Evolutionary conservation across 2,113 vertebrate genomes (phyloP).

Genomic region (Barbus barbus): DNA sequence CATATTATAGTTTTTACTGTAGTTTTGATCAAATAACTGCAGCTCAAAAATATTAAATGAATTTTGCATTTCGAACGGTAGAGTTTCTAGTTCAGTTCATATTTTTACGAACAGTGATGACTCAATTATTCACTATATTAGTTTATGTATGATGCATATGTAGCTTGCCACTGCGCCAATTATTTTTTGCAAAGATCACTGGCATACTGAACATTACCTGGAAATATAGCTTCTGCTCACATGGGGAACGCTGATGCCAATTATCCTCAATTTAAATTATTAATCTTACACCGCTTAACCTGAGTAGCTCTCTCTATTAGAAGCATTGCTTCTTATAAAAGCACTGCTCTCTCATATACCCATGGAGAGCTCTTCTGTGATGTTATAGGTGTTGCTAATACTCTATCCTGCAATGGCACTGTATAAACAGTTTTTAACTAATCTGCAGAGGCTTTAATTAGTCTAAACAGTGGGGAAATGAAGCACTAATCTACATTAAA

Average conservation of each 20-base stretch:
- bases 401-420: neutral
- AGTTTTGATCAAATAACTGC: too few species aligned
- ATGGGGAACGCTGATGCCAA: neutral
- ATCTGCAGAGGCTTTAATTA: conserved; percentile 57
- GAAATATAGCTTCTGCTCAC: neutral
- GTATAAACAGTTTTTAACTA: conserved; percentile 51
- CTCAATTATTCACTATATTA: neutral
- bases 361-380: neutral
- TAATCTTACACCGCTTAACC: conserved; percentile 6
- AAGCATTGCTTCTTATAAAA: neutral
- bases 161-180: neutral
- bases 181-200: conserved; percentile 16
- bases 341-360: neutral
- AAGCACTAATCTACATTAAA: conserved; percentile 53
- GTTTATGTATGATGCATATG: neutral
- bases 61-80: too few species aligned
- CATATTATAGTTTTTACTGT: too few species aligned
- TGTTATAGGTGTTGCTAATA: neutral
- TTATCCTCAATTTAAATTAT: conserved; percentile 14
- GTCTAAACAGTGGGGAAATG: conserved; percentile 28
- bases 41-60: too few species aligned
- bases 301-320: neutral
- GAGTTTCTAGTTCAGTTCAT: neutral
- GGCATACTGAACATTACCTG: neutral
- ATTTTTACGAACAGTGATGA: neutral